A percentile compares a stretch with the other conserved stretches of the same genome.
These are phyloP conservation scores for Antigone vipio DNA, from an alignment of 2,113 vertebrate genomes.

Conservation along the genomic window DNA sequence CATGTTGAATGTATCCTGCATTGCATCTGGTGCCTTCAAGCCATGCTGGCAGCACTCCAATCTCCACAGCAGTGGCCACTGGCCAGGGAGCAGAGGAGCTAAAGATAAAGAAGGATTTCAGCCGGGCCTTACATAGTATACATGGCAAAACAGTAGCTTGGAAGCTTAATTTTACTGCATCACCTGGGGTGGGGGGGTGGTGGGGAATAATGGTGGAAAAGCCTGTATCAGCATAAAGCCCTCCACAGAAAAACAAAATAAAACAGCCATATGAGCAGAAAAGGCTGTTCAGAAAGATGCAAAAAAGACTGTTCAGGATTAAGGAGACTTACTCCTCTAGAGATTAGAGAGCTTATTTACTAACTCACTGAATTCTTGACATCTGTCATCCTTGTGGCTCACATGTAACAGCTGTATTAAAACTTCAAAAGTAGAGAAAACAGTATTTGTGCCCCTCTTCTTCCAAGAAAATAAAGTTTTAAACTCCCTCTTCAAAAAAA, in stretches of 20 bases:
- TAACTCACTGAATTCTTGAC: not conserved
- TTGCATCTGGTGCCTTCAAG: constrained; percentile 13
- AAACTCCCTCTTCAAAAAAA: not conserved
- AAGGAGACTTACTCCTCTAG: not conserved
- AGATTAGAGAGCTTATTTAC: not conserved
- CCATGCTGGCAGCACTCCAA: not conserved
- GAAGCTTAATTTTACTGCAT: not conserved
- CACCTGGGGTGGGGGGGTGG: not conserved
- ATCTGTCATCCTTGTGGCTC: not conserved
- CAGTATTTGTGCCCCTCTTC: not conserved
- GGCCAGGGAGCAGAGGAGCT: not conserved
- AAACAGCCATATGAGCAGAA: not conserved
- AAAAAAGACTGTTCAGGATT: not conserved
- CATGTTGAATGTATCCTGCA: not conserved
- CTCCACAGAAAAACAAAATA: not conserved
- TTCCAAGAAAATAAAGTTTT: not conserved
- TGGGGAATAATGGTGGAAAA: not conserved
- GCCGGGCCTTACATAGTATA: not conserved
- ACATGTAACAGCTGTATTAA: not conserved
- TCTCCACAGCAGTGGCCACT: not conserved
- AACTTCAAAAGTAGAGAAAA: not conserved
- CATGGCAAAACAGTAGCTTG: not conserved
- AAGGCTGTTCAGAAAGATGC: not conserved
- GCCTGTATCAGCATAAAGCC: not conserved
- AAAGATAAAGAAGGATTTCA: not conserved